Conservation (phyloP, 1,140 invertebrate species). For the Periplaneta americana region DNA sequence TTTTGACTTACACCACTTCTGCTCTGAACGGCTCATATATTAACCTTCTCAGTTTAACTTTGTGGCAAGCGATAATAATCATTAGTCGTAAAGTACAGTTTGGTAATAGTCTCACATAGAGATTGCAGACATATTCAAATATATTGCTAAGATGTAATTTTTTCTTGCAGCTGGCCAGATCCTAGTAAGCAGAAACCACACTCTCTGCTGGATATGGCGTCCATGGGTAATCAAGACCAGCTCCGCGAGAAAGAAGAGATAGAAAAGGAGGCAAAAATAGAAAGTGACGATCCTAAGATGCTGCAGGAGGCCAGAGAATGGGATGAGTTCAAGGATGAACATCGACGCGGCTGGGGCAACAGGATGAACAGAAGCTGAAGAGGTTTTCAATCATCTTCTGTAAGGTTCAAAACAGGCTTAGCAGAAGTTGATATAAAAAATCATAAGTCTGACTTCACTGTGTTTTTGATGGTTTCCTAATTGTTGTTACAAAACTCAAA, state of each 20-base stretch:
- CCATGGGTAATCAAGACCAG: constrained; percentile 31
- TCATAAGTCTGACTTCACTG: background rate
- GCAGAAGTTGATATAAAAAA: too few relatives aligned
- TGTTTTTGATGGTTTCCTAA: background rate
- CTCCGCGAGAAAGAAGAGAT: constrained; percentile 41
- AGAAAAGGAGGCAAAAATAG: constrained; percentile 55
- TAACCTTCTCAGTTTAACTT: too few relatives aligned
- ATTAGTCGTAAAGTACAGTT: too few relatives aligned
- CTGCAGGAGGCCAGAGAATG: constrained; percentile 59
- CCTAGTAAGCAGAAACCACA: constrained; percentile 27
- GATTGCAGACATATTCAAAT: too few relatives aligned
- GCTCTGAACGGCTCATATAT: too few relatives aligned
- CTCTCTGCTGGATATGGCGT: constrained; percentile 30
- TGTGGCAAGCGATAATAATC: too few relatives aligned
- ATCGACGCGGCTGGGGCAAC: constrained; percentile 84
- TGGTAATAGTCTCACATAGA: too few relatives aligned
- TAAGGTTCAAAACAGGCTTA: too few relatives aligned
- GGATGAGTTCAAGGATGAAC: constrained; percentile 92
- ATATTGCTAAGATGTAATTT: too few relatives aligned
- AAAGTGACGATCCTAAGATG: constrained; percentile 71
- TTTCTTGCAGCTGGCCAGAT: constrained; percentile 34
- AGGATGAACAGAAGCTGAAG: constrained; percentile 74
- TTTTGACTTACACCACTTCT: too few relatives aligned
- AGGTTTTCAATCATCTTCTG: background rate
- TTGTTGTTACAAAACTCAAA: background rate